Evolutionary conservation across 37 sponge, comb jelly and placozoan genomes (phyloP), one percentile per base, ranked within the genome.

Genomic region (Bolinopsis microptera): DNA sequence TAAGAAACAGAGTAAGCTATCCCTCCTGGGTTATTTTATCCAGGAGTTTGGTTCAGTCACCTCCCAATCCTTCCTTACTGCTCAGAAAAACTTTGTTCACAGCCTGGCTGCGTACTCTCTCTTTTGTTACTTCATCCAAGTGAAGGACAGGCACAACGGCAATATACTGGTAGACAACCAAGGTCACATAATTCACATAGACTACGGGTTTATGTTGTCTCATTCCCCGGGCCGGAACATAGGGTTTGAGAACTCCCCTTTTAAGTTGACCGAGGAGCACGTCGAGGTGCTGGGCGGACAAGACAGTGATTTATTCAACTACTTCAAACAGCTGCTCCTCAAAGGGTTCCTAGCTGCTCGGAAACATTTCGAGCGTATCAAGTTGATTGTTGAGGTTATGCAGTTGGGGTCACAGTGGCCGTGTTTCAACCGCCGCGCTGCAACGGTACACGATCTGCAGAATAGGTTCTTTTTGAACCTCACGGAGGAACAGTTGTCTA

Each of bases 81-180:
- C 97, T 38, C 99, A 95, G 94, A 94, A 92, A 83, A 96, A 97
- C 94, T 98, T 98, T 96, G 97, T 97, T 3, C 76, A 94, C 61
- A 97, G 97, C 69, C 96, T 96, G 93, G 97, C 99, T n/a, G 99
- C 96, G 9, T 98, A 98, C 92, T 98, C 97, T 37, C 95, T 98
- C 35, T 77, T 98, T 76, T 97, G 96, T 76, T 97, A 98, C 93
- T 96, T 97, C 92, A 93, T 97, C 31, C 96, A 96, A 86, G 95
- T 98, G 34, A 98, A 98, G 76, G 99, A 98, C 94, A 95, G 98
- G 93, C 99, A 98, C 92, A 98, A 98, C 93, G 99, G 99, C 13
- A 98, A 98, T 69, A 97, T 98, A n/a, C 94, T 98, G n/a, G 34
- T 98, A 40, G 99, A 98, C 93, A 93, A 94, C 0, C 94, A 95